Conservation (phyloP, 2,888 invertebrate genomes). For the Tetheella fluctuosa region DNA sequence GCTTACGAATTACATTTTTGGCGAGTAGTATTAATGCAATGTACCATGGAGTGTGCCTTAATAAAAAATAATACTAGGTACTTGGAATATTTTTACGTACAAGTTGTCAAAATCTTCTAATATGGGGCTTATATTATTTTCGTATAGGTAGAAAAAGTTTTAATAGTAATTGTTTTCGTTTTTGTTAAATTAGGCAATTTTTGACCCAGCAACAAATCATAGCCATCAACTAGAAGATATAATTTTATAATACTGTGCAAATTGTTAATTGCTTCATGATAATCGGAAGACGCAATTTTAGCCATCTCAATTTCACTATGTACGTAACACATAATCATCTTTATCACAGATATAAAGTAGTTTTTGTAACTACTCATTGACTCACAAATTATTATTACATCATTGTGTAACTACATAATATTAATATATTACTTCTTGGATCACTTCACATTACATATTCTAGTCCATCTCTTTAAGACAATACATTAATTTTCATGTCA, state of each 20-base stretch:
- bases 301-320: conserved; percentile 7
- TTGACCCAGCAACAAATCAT: background rate
- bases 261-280: conserved; percentile 6
- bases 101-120: background rate
- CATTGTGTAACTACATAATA: background rate
- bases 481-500: background rate
- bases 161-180: too few relatives aligned
- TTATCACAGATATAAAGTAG: conserved; percentile 8
- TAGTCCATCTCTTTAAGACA: background rate
- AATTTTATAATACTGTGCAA: background rate
- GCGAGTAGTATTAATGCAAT: background rate
- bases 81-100: conserved; percentile 1
- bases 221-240: background rate
- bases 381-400: conserved; percentile 1
- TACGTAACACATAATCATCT: conserved; percentile 7
- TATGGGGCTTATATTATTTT: background rate
- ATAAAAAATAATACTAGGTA: background rate
- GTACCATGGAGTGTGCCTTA: background rate
- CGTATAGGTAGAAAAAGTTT: background rate
- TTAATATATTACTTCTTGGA: background rate
- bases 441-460: background rate
- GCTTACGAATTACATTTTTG: conserved; percentile 28
- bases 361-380: background rate
- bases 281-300: conserved; percentile 5
- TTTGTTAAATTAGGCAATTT: background rate